A percentile compares a stretch with the other conserved stretches of the same genome.
Conservation (phyloP, 2,888 invertebrate species). For the Hyalella azteca region DNA sequence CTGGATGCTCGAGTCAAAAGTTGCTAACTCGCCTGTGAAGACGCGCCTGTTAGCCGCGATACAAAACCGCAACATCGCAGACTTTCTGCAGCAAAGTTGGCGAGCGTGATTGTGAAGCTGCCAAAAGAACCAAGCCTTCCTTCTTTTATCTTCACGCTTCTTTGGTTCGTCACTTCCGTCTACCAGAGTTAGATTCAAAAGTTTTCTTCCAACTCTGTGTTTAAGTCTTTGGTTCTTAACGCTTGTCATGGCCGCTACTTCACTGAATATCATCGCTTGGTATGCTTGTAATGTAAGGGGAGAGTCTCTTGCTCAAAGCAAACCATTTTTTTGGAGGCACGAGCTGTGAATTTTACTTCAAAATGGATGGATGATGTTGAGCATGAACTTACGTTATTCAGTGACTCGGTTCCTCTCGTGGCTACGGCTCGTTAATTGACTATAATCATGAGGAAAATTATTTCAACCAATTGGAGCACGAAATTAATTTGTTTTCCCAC, state of each 20-base stretch:
- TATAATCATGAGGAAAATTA: too few relatives aligned
- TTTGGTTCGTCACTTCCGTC: neutral
- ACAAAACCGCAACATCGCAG: neutral
- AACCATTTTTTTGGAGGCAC: too few relatives aligned
- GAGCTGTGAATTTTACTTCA: too few relatives aligned
- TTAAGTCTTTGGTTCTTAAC: neutral
- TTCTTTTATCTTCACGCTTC: conserved; percentile 32
- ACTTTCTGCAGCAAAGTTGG: neutral
- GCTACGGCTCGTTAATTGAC: too few relatives aligned
- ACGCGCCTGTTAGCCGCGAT: neutral
- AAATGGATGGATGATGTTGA: too few relatives aligned
- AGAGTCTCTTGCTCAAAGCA: too few relatives aligned
- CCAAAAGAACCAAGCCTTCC: neutral
- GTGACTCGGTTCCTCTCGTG: too few relatives aligned
- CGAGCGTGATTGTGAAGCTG: neutral
- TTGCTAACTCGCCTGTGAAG: neutral
- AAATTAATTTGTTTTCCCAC: too few relatives aligned
- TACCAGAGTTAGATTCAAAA: neutral
- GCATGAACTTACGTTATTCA: too few relatives aligned
- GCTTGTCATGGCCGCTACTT: neutral
- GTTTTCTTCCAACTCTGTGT: neutral
- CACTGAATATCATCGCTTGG: neutral
- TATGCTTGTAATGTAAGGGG: too few relatives aligned
- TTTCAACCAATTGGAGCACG: too few relatives aligned
- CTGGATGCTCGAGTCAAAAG: neutral